Evolutionary conservation across 2,113 vertebrate genomes (phyloP).

Genomic region (Pelecanus crispus): DNA sequence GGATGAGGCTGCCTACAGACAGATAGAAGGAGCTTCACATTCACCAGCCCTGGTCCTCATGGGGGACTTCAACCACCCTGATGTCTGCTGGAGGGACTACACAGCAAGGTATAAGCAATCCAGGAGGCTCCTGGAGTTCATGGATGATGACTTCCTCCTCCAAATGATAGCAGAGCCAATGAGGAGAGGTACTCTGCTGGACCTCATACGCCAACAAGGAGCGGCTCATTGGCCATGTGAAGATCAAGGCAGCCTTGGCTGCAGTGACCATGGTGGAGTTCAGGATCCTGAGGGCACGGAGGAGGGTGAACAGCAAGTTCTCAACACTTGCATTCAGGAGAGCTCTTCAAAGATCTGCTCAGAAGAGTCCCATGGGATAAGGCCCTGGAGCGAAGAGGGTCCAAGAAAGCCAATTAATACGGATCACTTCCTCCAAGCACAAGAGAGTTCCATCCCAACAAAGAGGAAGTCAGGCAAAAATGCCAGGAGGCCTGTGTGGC

Average conservation of each 20-base stretch:
- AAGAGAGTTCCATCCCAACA: neutral
- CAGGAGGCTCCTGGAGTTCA: neutral
- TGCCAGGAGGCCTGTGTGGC: too few species aligned
- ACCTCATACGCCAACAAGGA: neutral
- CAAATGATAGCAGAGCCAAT: neutral
- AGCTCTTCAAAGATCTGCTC: neutral
- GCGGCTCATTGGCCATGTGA: accelerated
- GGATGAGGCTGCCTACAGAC: neutral
- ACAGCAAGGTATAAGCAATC: neutral
- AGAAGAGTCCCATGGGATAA: neutral
- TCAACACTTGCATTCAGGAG: neutral
- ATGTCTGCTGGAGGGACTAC: neutral
- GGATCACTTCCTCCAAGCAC: neutral
- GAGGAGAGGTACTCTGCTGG: neutral
- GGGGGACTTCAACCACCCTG: accelerated
- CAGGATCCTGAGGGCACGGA: neutral
- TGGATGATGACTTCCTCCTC: neutral
- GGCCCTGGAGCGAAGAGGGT: neutral
- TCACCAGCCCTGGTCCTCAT: accelerated
- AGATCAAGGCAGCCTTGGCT: neutral
- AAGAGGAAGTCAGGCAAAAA: neutral
- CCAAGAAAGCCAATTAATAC: neutral
- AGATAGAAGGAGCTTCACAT: neutral
- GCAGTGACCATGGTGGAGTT: neutral
- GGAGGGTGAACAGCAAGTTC: neutral